A percentile compares a stretch with the other conserved stretches of the same genome.
phyloP scores from a whole-genome alignment of 2,113 vertebrate species.

The Pteruthius melanotis region DNA sequence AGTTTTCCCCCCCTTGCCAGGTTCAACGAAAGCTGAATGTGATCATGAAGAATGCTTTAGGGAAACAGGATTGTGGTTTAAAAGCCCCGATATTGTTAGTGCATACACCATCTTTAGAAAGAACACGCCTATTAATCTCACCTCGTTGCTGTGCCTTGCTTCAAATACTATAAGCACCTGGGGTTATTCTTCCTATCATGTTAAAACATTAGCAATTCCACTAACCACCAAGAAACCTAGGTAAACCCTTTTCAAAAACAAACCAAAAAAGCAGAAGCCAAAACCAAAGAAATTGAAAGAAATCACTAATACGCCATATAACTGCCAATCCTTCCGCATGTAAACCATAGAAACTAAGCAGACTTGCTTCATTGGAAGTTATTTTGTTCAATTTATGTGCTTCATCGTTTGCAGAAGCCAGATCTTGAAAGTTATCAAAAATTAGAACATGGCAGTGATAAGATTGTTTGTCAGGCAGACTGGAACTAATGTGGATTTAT shows the following conservation, averaged over 20 bases:
- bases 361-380: not conserved
- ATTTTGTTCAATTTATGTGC: not conserved
- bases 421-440: constrained; percentile 5
- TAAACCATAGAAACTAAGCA: not conserved
- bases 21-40: constrained; percentile 14
- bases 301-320: not conserved
- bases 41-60: not conserved
- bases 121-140: not conserved
- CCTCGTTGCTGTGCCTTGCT: not conserved
- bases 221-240: not conserved
- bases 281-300: not conserved
- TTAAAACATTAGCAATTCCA: not conserved
- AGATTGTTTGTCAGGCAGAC: constrained; percentile 28
- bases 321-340: not conserved
- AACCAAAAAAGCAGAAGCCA: not conserved
- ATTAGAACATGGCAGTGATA: constrained; percentile 24
- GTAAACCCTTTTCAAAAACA: not conserved
- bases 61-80: not conserved
- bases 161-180: not conserved
- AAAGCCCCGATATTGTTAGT: not conserved
- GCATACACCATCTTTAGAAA: not conserved
- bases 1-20: constrained; percentile 5
- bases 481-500: constrained; percentile 49
- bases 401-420: not conserved
- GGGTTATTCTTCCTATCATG: not conserved